phyloP scores from a whole-genome alignment of 1,140 invertebrate species.

The Zaprionus gabonicus region DNA sequence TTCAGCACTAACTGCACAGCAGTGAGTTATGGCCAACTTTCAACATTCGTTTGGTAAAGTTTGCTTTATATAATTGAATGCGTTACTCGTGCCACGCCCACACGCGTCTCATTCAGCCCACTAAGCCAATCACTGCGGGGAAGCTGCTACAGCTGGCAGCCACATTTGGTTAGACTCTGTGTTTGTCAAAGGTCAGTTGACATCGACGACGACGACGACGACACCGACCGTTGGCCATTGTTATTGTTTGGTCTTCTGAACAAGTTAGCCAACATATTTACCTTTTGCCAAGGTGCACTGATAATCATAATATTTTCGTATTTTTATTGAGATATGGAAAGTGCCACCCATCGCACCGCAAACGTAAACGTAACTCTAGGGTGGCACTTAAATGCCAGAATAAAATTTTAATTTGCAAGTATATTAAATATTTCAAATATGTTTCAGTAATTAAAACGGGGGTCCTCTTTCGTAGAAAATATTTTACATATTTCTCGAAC shows the following conservation, averaged over 20 bases:
- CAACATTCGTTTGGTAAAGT: conserved; percentile 39
- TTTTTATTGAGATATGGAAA: conserved; percentile 33
- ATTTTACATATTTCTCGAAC: not conserved
- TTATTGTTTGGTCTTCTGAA: conserved; percentile 31
- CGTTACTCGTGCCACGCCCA: conserved; percentile 3
- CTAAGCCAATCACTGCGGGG: not conserved
- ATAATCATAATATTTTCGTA: conserved; percentile 51
- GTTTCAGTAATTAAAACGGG: not conserved
- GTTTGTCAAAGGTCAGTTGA: conserved; percentile 25
- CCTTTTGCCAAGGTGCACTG: not conserved
- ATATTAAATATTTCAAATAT: not conserved
- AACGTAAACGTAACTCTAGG: not conserved
- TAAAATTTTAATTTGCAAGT: not conserved
- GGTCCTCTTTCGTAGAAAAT: not conserved
- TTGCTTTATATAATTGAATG: conserved; percentile 67
- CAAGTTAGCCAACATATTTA: conserved; percentile 30
- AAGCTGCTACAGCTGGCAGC: not conserved
- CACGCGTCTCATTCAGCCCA: not conserved
- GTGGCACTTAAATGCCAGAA: not conserved
- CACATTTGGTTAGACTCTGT: conserved; percentile 8
- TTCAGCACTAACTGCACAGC: not conserved
- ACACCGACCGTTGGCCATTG: conserved; percentile 3
- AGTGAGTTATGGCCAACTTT: conserved; percentile 54
- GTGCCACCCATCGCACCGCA: not conserved
- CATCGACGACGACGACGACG: not conserved